phyloP scores from a whole-genome alignment of 2,888 invertebrate genomes.

The Tachina fera region DNA sequence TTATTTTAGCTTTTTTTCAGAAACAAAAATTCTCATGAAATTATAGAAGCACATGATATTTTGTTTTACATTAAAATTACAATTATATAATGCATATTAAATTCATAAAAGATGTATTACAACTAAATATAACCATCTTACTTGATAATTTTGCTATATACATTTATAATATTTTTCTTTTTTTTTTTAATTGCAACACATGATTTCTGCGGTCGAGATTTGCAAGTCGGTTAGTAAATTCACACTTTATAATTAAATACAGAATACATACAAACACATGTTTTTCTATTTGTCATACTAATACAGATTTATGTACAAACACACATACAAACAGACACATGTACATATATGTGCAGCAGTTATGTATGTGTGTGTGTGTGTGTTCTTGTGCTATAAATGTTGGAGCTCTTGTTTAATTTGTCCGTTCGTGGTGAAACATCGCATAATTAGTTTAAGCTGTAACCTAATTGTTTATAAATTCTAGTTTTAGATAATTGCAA shows the following conservation, averaged over 20 bases:
- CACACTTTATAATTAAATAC: constrained; percentile 50
- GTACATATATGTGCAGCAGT: neutral
- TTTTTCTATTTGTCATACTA: constrained; percentile 1
- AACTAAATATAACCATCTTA: neutral
- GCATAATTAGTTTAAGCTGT: constrained; percentile 79
- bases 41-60: no score
- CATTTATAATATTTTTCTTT: neutral
- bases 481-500: constrained; percentile 59
- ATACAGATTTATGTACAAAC: constrained; percentile 1
- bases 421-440: constrained; percentile 73
- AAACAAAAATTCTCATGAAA: no score
- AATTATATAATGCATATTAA: no score
- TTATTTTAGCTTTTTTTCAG: no score
- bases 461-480: constrained; percentile 70
- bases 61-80: no score
- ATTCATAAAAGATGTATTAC: no score
- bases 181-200: constrained; percentile 15
- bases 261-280: neutral
- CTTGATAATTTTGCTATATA: neutral
- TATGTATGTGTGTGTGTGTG: neutral
- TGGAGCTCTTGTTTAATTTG: constrained; percentile 51
- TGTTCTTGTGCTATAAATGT: constrained; percentile 32
- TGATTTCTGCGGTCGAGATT: constrained; percentile 31
- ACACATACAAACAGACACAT: neutral
- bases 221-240: constrained; percentile 42